Conservation (phyloP, 2,113 vertebrate genomes). For the Bagarius yarrelli region DNA sequence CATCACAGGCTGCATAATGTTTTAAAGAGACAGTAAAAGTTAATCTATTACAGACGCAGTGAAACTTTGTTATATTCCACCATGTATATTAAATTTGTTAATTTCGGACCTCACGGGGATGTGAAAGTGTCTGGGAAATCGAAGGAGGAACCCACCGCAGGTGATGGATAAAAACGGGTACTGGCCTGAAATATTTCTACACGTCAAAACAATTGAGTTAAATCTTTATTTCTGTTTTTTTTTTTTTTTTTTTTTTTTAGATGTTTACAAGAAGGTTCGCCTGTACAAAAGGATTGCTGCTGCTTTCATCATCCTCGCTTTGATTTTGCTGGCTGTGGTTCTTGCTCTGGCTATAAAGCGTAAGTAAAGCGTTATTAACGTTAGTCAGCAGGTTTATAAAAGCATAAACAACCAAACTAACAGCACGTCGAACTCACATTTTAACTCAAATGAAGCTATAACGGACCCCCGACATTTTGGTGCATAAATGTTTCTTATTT, state of each 20-base stretch:
- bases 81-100: conserved; percentile 69
- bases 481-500: neutral
- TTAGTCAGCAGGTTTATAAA: neutral
- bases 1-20: neutral
- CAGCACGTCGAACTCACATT: neutral
- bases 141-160: conserved; percentile 31
- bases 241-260: conserved; percentile 3
- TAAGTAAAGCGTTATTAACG: conserved; percentile 53
- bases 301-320: conserved; percentile 54
- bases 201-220: neutral
- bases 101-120: conserved; percentile 32
- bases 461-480: neutral
- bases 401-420: neutral
- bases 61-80: neutral
- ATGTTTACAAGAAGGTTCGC: neutral
- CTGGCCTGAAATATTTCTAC: neutral
- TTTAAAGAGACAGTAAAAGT: neutral
- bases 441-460: neutral
- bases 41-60: neutral
- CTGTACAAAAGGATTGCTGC: conserved; percentile 53
- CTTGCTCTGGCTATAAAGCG: conserved; percentile 56
- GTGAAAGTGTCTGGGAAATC: neutral
- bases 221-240: neutral
- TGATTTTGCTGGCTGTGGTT: conserved; percentile 57
- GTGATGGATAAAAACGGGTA: conserved; percentile 6